A percentile compares a stretch with the other conserved stretches of the same genome.
Conservation (phyloP, 2,113 vertebrate genomes). For the Apodemus speciosus region DNA sequence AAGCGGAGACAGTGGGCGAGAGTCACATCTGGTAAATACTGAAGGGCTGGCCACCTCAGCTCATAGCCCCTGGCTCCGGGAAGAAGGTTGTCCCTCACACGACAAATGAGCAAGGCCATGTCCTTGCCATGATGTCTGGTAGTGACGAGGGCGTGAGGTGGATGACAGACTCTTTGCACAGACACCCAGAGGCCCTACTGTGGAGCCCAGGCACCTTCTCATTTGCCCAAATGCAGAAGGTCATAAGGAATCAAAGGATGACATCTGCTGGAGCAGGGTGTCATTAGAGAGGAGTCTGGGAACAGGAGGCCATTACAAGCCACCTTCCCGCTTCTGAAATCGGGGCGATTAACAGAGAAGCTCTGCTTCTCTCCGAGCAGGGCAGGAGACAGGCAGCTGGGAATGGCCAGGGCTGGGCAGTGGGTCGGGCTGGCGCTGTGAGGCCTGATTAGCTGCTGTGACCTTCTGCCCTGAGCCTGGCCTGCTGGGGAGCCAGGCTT, state of each 20-base stretch:
- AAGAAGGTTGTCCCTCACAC: neutral
- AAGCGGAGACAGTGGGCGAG: neutral
- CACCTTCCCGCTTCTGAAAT: slow-evolving; percentile 76
- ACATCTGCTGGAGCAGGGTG: slow-evolving; percentile 82
- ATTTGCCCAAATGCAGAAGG: slow-evolving; percentile 80
- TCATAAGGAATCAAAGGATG: slow-evolving; percentile 81
- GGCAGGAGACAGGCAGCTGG: slow-evolving; percentile 77
- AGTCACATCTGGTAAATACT: neutral
- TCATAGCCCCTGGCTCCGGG: neutral
- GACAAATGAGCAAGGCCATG: neutral
- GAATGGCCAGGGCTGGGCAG: slow-evolving; percentile 39
- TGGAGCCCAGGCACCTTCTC: slow-evolving; percentile 48
- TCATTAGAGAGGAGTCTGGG: slow-evolving; percentile 76
- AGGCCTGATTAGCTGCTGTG: slow-evolving; percentile 79
- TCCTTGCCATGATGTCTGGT: neutral
- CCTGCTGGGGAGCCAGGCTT: slow-evolving; percentile 67
- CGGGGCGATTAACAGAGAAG: slow-evolving; percentile 76
- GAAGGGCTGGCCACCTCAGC: neutral
- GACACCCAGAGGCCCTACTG: slow-evolving; percentile 33
- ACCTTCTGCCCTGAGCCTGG: slow-evolving; percentile 76
- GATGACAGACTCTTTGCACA: neutral
- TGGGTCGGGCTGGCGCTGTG: slow-evolving; percentile 59
- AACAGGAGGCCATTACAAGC: slow-evolving; percentile 79
- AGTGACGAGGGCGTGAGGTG: neutral
- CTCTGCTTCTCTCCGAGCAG: slow-evolving; percentile 59